phyloP scores from a whole-genome alignment of 53 echinoderm and acorn worm species.

The Paracentrotus lividus region DNA sequence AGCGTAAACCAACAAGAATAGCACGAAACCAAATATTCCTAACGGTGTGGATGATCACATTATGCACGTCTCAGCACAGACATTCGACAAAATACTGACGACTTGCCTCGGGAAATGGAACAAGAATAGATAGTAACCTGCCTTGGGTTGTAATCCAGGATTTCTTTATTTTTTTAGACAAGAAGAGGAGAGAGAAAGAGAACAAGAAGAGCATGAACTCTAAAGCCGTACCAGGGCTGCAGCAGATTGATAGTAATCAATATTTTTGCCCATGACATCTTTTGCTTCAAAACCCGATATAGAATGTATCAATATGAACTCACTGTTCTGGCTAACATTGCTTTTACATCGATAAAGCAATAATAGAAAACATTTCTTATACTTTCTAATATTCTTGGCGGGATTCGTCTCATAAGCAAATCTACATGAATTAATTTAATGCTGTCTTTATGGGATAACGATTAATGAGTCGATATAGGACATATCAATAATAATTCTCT shows the following conservation, averaged over 20 bases:
- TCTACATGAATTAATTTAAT: too few species aligned
- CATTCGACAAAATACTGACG: constrained; percentile 30
- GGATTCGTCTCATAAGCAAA: too few species aligned
- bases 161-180: neutral
- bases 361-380: too few species aligned
- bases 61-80: constrained; percentile 21
- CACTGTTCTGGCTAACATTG: neutral
- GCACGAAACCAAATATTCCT: neutral
- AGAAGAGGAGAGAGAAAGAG: neutral
- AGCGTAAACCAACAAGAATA: neutral
- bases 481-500: too few species aligned
- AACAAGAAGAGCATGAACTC: neutral
- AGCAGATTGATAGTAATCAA: neutral
- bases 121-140: constrained; percentile 36
- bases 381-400: too few species aligned
- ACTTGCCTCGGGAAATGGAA: constrained; percentile 37
- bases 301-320: neutral
- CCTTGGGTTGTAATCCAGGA: constrained; percentile 22
- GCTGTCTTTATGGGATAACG: too few species aligned
- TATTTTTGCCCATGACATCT: neutral
- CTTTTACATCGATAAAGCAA: too few species aligned
- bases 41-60: neutral
- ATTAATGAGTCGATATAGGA: too few species aligned
- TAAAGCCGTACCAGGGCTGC: neutral
- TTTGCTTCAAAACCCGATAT: neutral